Conservation (phyloP, 1,140 invertebrate species). For the Heterodera carotae region DNA sequence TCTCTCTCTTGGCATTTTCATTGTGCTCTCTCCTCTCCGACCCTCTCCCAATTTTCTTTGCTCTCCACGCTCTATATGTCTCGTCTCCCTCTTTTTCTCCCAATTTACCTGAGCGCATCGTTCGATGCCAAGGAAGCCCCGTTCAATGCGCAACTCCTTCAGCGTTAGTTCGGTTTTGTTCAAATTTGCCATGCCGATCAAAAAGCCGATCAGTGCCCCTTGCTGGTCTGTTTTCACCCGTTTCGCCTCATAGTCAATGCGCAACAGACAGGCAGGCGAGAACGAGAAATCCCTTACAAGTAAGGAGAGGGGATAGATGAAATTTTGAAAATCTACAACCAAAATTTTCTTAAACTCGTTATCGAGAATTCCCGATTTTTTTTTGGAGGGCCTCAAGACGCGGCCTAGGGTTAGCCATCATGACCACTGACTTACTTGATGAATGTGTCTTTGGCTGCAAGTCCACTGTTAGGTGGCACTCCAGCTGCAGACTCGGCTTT, state of each 20-base stretch:
- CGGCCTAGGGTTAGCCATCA: too few species aligned
- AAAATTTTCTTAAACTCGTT: too few species aligned
- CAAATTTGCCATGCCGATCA: conserved; percentile 49
- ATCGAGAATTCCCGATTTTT: too few species aligned
- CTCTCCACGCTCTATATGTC: background rate
- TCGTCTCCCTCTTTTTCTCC: too few species aligned
- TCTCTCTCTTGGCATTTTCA: too few species aligned
- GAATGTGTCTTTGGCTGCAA: conserved; percentile 33
- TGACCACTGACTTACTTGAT: conserved; percentile 12
- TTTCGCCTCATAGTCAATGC: conserved; percentile 54
- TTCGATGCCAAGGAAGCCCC: conserved; percentile 46
- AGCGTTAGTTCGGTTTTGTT: conserved; percentile 52
- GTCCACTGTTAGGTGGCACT: background rate
- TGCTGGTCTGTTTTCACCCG: conserved; percentile 55
- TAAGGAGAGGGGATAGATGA: background rate
- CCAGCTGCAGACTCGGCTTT: background rate
- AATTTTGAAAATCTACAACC: background rate
- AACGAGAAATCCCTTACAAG: conserved; percentile 54
- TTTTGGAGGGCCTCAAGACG: too few species aligned
- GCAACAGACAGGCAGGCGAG: conserved; percentile 46
- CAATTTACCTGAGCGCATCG: conserved; percentile 38
- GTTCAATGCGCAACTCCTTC: conserved; percentile 48
- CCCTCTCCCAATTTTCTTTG: background rate
- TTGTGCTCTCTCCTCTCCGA: background rate
- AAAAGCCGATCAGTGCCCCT: conserved; percentile 52